Conservation (phyloP, 2,797 vertebrate genomes). For the Halcyon chelicuti region DNA sequence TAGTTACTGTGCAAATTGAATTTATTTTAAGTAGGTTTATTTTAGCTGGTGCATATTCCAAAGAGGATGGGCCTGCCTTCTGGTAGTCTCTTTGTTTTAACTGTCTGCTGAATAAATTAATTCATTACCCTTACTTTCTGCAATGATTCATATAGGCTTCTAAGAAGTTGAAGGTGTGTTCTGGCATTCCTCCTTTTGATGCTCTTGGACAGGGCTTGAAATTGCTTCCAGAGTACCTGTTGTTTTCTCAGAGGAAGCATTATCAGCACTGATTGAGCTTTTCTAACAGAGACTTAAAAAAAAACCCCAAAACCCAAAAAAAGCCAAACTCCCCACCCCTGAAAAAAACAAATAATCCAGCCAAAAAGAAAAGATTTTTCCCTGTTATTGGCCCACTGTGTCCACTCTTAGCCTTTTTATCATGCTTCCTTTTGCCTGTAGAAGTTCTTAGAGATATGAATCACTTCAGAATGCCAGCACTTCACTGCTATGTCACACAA, state of each 20-base stretch:
- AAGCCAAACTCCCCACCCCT: background rate
- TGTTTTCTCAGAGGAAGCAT: background rate
- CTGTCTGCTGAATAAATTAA: background rate
- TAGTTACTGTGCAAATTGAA: background rate
- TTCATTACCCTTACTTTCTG: background rate
- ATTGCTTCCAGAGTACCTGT: background rate
- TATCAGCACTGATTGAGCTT: background rate
- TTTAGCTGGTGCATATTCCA: background rate
- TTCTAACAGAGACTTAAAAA: background rate
- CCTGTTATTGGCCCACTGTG: background rate
- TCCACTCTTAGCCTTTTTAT: background rate
- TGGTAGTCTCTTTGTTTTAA: background rate
- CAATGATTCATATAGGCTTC: background rate
- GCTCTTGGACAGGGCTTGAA: background rate
- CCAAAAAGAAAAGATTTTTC: rapidly evolving
- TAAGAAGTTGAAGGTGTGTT: background rate
- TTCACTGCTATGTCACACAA: background rate
- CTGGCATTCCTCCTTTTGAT: background rate
- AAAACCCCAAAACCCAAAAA: background rate
- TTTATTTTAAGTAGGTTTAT: background rate
- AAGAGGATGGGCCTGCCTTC: background rate
- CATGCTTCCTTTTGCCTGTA: background rate
- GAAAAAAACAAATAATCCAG: no score
- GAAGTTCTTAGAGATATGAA: background rate
- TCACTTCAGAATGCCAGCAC: background rate